Evolutionary conservation across 2,888 invertebrate species (phyloP).

Genomic region (Deilephila porcellus): DNA sequence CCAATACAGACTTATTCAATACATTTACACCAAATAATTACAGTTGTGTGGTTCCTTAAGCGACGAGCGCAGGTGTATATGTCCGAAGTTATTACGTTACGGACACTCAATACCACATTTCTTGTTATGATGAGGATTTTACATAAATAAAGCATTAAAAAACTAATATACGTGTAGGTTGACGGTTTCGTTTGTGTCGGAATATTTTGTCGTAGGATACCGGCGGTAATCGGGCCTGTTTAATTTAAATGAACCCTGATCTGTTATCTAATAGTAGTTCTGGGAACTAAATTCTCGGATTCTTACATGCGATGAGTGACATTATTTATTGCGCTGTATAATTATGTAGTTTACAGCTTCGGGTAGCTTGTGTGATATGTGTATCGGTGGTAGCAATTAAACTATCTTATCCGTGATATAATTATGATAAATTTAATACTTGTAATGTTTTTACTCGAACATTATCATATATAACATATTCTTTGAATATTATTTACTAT

Average conservation of each 20-base stretch:
- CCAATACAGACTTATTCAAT: conserved; percentile 75
- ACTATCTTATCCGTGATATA: background rate
- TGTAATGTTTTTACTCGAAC: too few species aligned
- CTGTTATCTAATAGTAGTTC: conserved; percentile 78
- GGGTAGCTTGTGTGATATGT: conserved; percentile 43
- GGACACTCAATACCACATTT: conserved; percentile 62
- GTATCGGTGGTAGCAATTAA: too few species aligned
- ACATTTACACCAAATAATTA: conserved; percentile 83
- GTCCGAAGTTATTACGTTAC: conserved; percentile 74
- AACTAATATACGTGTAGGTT: conserved; percentile 42
- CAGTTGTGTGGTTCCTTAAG: conserved; percentile 62
- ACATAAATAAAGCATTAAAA: conserved; percentile 66
- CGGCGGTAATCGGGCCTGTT: conserved; percentile 63
- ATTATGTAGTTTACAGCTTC: conserved; percentile 65
- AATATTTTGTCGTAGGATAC: conserved; percentile 32
- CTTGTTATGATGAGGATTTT: conserved; percentile 54
- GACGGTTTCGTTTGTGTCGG: background rate
- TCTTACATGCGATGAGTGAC: conserved; percentile 58
- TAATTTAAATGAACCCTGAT: conserved; percentile 72
- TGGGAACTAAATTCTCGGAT: conserved; percentile 67
- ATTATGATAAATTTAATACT: background rate
- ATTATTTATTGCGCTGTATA: conserved; percentile 68
- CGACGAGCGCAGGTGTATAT: conserved; percentile 65
- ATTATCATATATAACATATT: too few species aligned
- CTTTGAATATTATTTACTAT: too few species aligned